These are phyloP conservation scores for Bovichtus diacanthus DNA, from an alignment of 2,797 vertebrate species.

Conservation along the genomic window DNA sequence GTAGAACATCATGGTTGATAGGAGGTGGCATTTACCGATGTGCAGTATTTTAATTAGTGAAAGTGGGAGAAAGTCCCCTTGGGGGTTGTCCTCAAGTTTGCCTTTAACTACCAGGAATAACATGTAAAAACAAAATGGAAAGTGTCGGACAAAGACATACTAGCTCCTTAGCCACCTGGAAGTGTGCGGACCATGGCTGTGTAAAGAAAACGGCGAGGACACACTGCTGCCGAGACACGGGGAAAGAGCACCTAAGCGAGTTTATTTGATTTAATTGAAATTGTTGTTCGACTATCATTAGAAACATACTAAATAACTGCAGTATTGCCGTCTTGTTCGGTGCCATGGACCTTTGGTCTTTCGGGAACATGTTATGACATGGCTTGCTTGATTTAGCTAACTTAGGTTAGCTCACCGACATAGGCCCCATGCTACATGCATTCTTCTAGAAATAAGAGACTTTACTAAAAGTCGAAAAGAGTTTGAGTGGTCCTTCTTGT, in stretches of 20 bases:
- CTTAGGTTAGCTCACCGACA: slow-evolving; percentile 35
- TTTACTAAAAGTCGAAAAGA: background rate
- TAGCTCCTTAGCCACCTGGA: too few relatives aligned
- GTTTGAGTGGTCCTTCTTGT: accelerated
- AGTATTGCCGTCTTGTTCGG: background rate
- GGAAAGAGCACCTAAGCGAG: background rate
- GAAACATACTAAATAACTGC: background rate
- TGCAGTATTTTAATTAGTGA: background rate
- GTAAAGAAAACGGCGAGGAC: too few relatives aligned
- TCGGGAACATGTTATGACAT: slow-evolving; percentile 58
- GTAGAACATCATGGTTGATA: background rate
- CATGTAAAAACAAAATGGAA: background rate
- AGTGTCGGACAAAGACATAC: background rate
- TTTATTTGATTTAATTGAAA: accelerated
- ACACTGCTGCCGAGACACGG: background rate
- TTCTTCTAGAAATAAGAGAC: background rate
- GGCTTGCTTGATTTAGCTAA: slow-evolving; percentile 26
- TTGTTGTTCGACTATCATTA: accelerated
- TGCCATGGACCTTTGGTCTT: background rate
- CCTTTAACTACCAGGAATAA: background rate
- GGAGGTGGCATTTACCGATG: background rate
- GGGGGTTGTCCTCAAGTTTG: background rate
- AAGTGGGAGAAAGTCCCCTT: background rate
- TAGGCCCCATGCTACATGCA: slow-evolving; percentile 19
- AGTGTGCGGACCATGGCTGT: too few relatives aligned